These are phyloP conservation scores for Diorhabda sublineata DNA, from an alignment of 1,140 invertebrate species.

Conservation along the genomic window DNA sequence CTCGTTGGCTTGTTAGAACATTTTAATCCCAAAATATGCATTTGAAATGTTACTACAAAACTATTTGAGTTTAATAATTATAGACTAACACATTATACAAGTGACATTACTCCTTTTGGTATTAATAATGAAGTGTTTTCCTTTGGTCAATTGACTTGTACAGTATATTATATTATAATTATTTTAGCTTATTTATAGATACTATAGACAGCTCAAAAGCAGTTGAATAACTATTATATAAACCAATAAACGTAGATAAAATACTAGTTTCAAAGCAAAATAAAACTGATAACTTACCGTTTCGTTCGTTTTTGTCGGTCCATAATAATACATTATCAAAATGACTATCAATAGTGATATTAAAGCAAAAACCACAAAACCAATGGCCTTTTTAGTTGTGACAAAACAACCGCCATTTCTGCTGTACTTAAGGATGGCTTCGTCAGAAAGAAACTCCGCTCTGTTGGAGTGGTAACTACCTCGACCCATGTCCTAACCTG, in stretches of 20 bases:
- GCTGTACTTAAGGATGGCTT: conserved; percentile 32
- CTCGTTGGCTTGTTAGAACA: too few relatives aligned
- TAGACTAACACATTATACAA: too few relatives aligned
- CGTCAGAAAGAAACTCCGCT: conserved; percentile 36
- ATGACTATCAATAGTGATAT: conserved; percentile 32
- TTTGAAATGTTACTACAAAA: too few relatives aligned
- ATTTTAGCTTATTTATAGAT: too few relatives aligned
- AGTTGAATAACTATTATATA: too few relatives aligned
- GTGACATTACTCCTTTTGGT: too few relatives aligned
- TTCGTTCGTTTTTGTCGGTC: conserved; percentile 30
- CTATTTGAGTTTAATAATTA: too few relatives aligned
- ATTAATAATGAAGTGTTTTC: too few relatives aligned
- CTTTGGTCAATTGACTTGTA: too few relatives aligned
- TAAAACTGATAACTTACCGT: conserved; percentile 26
- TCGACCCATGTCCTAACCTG: conserved; percentile 15
- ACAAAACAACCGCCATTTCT: conserved; percentile 42
- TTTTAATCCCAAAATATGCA: too few relatives aligned
- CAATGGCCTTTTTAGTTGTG: conserved; percentile 40
- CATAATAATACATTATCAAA: conserved; percentile 41
- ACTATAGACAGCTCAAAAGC: too few relatives aligned
- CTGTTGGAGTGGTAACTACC: conserved; percentile 31
- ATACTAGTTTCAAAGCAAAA: background rate
- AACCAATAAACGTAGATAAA: background rate
- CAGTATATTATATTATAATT: too few relatives aligned
- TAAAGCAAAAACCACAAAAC: conserved; percentile 36